Evolutionary conservation across 1,140 invertebrate species (phyloP), one percentile per base, ranked within the genome.

Genomic region (Drosophila bipectinata): DNA sequence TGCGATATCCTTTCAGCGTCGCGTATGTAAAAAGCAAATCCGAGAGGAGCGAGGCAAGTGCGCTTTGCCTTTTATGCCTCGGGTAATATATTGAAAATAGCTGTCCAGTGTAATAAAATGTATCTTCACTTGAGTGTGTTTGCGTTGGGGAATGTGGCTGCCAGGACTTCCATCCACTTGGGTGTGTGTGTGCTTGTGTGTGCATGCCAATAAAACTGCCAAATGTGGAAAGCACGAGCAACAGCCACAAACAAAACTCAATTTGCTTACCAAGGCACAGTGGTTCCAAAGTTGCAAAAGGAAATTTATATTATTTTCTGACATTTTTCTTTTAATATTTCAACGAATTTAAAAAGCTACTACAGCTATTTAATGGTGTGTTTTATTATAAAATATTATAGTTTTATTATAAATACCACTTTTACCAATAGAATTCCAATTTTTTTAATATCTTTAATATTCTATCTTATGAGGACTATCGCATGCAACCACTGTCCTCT

Each of bases 21-120:
- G 49, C 62, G 76, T 74, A 83, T 83, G 80, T 83, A 83, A 83
- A 84, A 71, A 84, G 62, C 71, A 63, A 57, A 67, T 52, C 41
- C 32, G 2, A 44, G 7, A 44, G 6, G 34, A 48, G 47, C 55
- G 21, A 56, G 67, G 49, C 77, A 62, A 73, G 68, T 73, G 80
- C 80, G 69, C 72, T 74, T 67, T 64, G 66, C 69, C 73, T 85
- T 83, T 88, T 87, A 82, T 88, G 78, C 79, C 57, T 61, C 47
- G 83, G 71, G 79, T 87, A 88, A 87, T 87, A 88, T 87, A 87
- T 87, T 87, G 83, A 87, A 87, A 87, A 87, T 87, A 88, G 83
- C 83, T 88, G 83, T 88, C 83, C 75, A 71, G 83, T 78, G 79
- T 83, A 87, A 87, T 87, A 87, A 85, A 85, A 85, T 85, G 82